Base-by-base conservation (phyloP, 2,888 invertebrate species). In the Leucophenga montana region DNA sequence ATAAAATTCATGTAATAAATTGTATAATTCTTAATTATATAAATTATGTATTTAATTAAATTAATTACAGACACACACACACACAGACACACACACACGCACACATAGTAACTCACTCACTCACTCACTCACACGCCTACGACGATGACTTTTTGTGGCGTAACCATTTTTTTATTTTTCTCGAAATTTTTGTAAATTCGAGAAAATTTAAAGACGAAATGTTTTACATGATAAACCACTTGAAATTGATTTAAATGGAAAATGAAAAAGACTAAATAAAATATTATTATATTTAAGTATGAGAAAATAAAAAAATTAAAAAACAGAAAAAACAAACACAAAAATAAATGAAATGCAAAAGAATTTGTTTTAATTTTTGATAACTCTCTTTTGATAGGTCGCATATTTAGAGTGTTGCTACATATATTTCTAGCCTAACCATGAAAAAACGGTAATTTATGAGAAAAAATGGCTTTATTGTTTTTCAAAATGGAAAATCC, bases 201-300 rank as follows among this genome's bases (percentile, higher is more conserved):
- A 54, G 20, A 54, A 27, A n/a, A 57, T 27, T 22, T 14, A 5
- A 27, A 57, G 11, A 57, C 57, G 18, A 57, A 50, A 50, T 50
- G 9, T 27, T 27, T 57, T 13, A 57, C 22, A 57, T 27, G 27
- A 57, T 9, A 57, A 31, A 57, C 8, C 16, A 57, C 14, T 14
- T 50, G 57, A 57, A 57, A 57, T 57, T 57, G 57, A 57, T 57
- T 57, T 57, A 57, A 57, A 57, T 27, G 57, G 22, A 57, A 57
- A 57, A 57, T 27, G 57, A 57, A 57, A 57, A 57, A 57, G 57
- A 57, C 57, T 57, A 57, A 57, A 57, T 57, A 57, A 54, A 57
- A 57, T 57, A 57, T 57, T 57, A 57, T 56, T 57, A 18, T 16
- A 50, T 16, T 16, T 50, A 50, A 50, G 50, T 18, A 39, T 39